A percentile compares a stretch with the other conserved stretches of the same genome.
Evolutionary conservation across 2,113 vertebrate genomes (phyloP).

Genomic region (Urocynchramus pylzowi): DNA sequence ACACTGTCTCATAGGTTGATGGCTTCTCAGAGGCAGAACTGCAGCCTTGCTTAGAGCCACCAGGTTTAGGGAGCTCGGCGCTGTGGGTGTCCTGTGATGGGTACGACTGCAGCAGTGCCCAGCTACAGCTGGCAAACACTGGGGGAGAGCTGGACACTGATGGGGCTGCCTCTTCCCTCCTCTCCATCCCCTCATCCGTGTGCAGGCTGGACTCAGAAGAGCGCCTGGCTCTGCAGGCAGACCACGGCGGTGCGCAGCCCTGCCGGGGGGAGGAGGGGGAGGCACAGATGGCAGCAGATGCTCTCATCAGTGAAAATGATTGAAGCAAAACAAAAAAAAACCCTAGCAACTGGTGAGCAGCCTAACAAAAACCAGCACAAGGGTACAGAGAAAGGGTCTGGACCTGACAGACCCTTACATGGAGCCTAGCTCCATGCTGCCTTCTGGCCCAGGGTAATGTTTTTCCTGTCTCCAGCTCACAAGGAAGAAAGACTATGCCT

Average conservation of each 20-base stretch:
- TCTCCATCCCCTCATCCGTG: not conserved
- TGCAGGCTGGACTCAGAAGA: not conserved
- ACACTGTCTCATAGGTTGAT: not conserved
- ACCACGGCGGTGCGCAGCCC: accelerated
- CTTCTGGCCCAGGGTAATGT: not conserved
- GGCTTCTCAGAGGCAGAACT: not conserved
- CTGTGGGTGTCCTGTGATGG: accelerated
- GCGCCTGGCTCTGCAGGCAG: not conserved
- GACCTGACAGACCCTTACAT: not conserved
- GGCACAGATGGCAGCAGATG: constrained; percentile 65
- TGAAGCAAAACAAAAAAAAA: not conserved
- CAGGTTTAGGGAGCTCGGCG: not conserved
- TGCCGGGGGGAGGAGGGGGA: not conserved
- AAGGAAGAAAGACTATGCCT: not conserved
- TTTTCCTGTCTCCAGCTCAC: not conserved
- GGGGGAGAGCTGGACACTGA: not conserved
- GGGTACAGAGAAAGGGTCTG: not conserved
- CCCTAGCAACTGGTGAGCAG: constrained; percentile 42
- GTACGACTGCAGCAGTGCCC: not conserved
- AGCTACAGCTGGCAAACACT: accelerated
- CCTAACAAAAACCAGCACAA: constrained; percentile 13
- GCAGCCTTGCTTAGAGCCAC: not conserved
- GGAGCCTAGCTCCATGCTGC: not conserved
- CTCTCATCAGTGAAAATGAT: constrained; percentile 55
- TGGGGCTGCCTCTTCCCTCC: not conserved